Percentiles rank a stretch among this genome's conserved stretches.
Conservation (phyloP, 2,113 vertebrate genomes). For the Catagonus wagneri region DNA sequence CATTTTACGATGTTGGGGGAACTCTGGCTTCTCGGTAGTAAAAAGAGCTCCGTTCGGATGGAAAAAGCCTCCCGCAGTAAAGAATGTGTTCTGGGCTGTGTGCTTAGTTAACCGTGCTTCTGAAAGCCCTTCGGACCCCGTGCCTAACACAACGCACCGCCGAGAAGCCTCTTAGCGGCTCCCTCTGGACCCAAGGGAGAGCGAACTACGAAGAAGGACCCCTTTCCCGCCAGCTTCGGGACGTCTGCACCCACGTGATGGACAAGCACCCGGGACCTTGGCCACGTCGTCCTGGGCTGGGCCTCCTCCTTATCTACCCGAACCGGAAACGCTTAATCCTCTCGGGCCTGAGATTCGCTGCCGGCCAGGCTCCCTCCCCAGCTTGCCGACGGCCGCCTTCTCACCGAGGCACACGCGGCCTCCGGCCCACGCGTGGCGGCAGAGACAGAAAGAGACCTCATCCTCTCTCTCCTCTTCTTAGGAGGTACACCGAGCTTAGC, state of each 20-base stretch:
- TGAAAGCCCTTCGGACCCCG: rapidly evolving
- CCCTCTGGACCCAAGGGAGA: background rate
- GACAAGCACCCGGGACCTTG: too few relatives aligned
- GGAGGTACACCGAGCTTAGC: background rate
- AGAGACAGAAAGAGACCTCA: background rate
- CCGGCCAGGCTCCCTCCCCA: background rate
- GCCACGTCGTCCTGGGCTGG: background rate
- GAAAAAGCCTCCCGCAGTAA: rapidly evolving
- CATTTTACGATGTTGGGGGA: too few relatives aligned
- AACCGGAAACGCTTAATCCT: rapidly evolving
- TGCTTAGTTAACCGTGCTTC: rapidly evolving
- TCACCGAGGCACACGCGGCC: background rate
- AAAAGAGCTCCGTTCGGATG: rapidly evolving
- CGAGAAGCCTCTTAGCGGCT: rapidly evolving
- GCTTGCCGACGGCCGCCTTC: background rate
- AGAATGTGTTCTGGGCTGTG: rapidly evolving
- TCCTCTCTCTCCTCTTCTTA: too few relatives aligned
- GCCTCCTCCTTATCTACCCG: too few relatives aligned
- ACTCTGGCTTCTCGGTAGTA: rapidly evolving
- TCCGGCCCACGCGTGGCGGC: background rate
- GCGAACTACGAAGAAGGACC: rapidly evolving
- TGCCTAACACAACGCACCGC: rapidly evolving
- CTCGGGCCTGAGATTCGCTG: background rate
- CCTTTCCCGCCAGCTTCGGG: rapidly evolving
- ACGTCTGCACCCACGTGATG: rapidly evolving